Evolutionary conservation across 2,113 vertebrate species (phyloP).

Genomic region (Prunella himalayana): DNA sequence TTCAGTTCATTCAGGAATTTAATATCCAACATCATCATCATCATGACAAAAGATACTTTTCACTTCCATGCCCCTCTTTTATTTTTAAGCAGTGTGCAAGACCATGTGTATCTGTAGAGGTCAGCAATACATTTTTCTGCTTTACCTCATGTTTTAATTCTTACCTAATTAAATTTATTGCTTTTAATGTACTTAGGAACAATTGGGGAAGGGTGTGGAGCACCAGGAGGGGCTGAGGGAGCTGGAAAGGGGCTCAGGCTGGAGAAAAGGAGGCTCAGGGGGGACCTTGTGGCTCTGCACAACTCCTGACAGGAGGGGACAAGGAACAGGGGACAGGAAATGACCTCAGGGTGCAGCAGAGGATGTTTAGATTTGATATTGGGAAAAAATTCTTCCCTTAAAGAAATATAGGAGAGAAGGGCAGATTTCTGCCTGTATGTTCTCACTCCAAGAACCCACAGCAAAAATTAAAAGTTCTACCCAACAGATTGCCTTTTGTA

Average conservation of each 20-base stretch:
- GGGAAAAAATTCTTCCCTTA: background rate
- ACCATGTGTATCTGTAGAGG: background rate
- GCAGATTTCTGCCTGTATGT: background rate
- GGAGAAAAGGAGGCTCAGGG: background rate
- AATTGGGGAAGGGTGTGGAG: fast-evolving
- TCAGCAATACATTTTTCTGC: background rate
- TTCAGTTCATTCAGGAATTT: background rate
- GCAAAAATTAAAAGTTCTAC: background rate
- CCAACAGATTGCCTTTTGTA: background rate
- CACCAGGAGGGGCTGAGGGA: fast-evolving
- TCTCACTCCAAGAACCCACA: fast-evolving
- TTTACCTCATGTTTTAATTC: background rate
- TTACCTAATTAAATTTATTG: background rate
- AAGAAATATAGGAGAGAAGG: background rate
- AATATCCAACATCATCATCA: background rate
- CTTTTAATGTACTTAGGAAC: background rate
- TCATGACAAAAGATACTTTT: background rate
- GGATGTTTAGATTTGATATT: background rate
- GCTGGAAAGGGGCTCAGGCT: background rate
- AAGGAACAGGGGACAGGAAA: background rate
- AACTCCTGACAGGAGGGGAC: background rate
- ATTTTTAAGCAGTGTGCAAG: background rate
- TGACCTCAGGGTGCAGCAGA: background rate
- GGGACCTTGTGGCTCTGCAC: background rate
- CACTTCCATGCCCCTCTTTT: background rate